Base-by-base conservation (phyloP, 1,140 invertebrate genomes). In the Condylostylus longicornis region DNA sequence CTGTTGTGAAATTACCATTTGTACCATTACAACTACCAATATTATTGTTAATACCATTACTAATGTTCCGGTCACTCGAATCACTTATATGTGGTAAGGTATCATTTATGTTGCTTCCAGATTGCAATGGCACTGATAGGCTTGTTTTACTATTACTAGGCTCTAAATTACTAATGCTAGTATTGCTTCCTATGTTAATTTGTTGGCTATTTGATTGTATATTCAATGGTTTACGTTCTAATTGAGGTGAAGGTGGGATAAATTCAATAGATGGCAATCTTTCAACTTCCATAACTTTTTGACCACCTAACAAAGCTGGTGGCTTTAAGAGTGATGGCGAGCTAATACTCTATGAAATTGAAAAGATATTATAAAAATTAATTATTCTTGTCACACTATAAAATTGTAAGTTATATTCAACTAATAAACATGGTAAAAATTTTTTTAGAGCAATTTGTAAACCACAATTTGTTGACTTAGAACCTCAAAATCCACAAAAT, bases 231-330 rank as follows among this genome's bases (percentile, higher is more conserved):
- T 58, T 58, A 43, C 58, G 54, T 13, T 54, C 42, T 31, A 58
- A 33, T 28, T 58, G 51, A 1, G 55, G 54, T 18, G 55, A 58
- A 13, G 55, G 55, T 31, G 55, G 55, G 36, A 56, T 58, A 30
- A 58, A 49, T 50, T 58, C 55, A 34, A 58, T 58, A 33, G 53
- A 48, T 33, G 55, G 55, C 22, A 60, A 52, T 23, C 57, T 50
- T 44, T 60, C 56, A n/a, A n/a, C n/a, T 34, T 60, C 56, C 28
- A 58, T 44, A 4, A 41, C 45, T 6, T 54, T 48, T 35, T 54
- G 52, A 15, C 48, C 52, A 28, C 41, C 55, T 8, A 58, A 55
- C 10, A 60, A 50, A 8, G 57, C 58, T 10, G 58, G 58, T 27
- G 58, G 58, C 29, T 53, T 47, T 15, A 61, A 46, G 25, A 55